Conservation (phyloP, 2,113 vertebrate species). For the Coturnix japonica region DNA sequence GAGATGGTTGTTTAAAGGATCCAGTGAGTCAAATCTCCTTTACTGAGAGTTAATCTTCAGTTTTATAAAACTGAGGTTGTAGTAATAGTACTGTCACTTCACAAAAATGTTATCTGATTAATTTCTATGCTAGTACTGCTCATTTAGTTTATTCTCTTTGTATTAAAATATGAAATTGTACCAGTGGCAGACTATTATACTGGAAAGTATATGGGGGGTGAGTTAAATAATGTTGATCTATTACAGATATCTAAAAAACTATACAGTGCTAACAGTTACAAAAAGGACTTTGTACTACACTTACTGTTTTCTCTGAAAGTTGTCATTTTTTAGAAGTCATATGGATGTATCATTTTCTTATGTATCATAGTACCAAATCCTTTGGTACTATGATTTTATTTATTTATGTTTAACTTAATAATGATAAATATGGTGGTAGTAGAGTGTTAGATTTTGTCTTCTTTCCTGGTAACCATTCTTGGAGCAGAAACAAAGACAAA, state of each 20-base stretch:
- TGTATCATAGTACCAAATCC: background rate
- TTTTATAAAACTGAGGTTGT: background rate
- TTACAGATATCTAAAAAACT: background rate
- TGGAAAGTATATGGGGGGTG: background rate
- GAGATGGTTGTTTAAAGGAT: background rate
- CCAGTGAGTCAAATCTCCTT: background rate
- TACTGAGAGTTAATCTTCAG: background rate
- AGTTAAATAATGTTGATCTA: background rate
- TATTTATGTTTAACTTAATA: background rate
- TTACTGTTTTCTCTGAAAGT: background rate
- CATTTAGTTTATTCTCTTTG: background rate
- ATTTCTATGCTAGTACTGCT: background rate
- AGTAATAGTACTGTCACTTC: background rate
- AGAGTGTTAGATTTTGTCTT: background rate
- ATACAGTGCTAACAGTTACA: background rate
- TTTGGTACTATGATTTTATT: background rate
- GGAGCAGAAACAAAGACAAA: background rate
- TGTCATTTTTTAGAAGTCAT: background rate
- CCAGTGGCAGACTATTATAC: background rate
- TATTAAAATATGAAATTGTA: background rate
- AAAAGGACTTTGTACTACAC: background rate
- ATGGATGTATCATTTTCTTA: background rate
- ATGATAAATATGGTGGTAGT: background rate
- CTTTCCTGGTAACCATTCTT: background rate
- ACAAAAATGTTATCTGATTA: background rate